phyloP scores from a whole-genome alignment of 2,888 invertebrate species.

The Lissocephala sabroskyi region DNA sequence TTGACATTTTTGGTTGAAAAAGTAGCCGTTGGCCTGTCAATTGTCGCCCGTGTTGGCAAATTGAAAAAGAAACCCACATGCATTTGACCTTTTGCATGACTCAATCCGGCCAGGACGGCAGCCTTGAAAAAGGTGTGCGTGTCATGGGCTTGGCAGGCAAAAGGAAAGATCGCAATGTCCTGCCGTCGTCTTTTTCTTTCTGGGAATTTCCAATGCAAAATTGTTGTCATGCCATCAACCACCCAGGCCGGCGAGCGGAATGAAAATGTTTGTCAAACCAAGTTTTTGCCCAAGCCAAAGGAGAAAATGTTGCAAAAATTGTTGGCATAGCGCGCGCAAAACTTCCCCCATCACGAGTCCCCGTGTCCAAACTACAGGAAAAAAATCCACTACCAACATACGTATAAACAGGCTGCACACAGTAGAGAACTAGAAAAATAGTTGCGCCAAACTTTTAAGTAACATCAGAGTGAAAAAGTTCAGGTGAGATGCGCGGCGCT shows the following conservation, averaged over 20 bases:
- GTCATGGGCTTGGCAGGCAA: too few relatives aligned
- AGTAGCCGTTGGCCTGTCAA: too few relatives aligned
- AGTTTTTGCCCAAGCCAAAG: slow-evolving; percentile 21
- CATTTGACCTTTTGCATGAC: slow-evolving; percentile 53
- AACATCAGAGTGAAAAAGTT: slow-evolving; percentile 30
- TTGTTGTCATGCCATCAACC: neutral
- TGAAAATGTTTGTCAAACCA: slow-evolving; percentile 52
- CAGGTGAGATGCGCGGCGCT: slow-evolving; percentile 31
- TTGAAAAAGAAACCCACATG: slow-evolving; percentile 56
- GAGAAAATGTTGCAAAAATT: slow-evolving; percentile 22
- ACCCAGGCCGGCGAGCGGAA: slow-evolving; percentile 25
- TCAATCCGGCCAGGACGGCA: slow-evolving; percentile 34
- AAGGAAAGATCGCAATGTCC: too few relatives aligned
- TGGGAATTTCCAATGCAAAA: neutral
- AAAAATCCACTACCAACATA: slow-evolving; percentile 10
- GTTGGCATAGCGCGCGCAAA: slow-evolving; percentile 38
- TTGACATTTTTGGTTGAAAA: slow-evolving; percentile 10
- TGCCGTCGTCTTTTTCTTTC: too few relatives aligned
- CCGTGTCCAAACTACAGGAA: neutral
- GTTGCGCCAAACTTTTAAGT: slow-evolving; percentile 46
- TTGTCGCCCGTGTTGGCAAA: too few relatives aligned
- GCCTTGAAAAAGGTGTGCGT: slow-evolving; percentile 38
- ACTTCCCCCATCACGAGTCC: slow-evolving; percentile 16
- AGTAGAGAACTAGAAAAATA: slow-evolving; percentile 52
- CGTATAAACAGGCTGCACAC: too few relatives aligned